Conservation (phyloP, 2,888 invertebrate genomes). For the Acleris emargana region DNA sequence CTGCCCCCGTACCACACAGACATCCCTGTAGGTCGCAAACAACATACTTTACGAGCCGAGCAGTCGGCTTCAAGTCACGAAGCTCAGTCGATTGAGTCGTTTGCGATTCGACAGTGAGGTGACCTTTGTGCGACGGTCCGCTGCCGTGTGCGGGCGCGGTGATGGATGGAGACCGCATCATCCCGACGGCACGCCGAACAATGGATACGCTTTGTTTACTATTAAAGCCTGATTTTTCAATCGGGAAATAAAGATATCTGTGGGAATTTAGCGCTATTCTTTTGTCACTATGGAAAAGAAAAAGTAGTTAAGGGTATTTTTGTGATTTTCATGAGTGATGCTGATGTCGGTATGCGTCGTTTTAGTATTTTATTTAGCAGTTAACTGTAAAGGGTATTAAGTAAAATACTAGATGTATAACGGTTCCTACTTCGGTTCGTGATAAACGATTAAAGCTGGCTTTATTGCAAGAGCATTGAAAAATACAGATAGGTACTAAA, state of each 20-base stretch:
- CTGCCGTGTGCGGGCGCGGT: conserved; percentile 73
- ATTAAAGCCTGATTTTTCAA: not conserved
- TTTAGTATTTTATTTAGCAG: no score
- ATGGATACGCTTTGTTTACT: conserved; percentile 5
- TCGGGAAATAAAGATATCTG: not conserved
- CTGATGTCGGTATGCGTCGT: no score
- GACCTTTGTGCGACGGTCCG: conserved; percentile 47
- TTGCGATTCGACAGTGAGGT: conserved; percentile 44
- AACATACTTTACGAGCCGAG: not conserved
- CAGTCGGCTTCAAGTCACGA: conserved; percentile 1
- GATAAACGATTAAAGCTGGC: no score
- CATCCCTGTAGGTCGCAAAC: not conserved
- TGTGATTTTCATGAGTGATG: no score
- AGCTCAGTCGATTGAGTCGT: conserved; percentile 34
- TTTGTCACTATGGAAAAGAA: no score
- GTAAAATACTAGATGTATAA: no score
- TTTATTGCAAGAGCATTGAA: no score
- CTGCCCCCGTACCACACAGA: not conserved
- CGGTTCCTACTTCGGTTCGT: no score
- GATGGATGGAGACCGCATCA: conserved; percentile 79
- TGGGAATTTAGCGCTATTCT: no score
- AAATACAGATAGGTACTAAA: no score
- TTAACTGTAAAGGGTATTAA: no score
- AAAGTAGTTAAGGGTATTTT: no score
- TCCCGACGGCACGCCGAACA: conserved; percentile 37